A percentile compares a stretch with the other conserved stretches of the same genome.
These are phyloP conservation scores for Drosophila ercepeae DNA, from an alignment of 1,140 invertebrate genomes.

Conservation along the genomic window DNA sequence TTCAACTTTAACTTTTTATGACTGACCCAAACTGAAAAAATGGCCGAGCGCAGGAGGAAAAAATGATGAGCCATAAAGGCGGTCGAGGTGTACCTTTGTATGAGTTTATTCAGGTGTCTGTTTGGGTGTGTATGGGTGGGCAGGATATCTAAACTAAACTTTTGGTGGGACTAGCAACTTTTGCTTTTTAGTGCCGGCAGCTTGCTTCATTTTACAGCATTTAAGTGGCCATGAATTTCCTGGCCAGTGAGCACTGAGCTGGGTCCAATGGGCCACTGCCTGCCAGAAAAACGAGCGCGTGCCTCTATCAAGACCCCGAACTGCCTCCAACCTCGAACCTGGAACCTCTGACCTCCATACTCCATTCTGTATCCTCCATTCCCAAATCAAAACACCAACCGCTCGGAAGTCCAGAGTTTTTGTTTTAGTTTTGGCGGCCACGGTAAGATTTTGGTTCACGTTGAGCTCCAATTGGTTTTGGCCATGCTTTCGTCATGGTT, in stretches of 20 bases:
- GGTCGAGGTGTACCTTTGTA: slow-evolving; percentile 47
- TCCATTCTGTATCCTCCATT: no score
- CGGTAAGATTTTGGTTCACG: slow-evolving; percentile 56
- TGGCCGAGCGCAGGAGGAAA: slow-evolving; percentile 1
- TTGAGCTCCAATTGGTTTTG: slow-evolving; percentile 56
- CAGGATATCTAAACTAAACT: slow-evolving; percentile 58
- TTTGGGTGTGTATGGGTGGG: background rate
- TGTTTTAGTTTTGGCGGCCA: slow-evolving; percentile 25
- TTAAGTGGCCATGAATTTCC: slow-evolving; percentile 79
- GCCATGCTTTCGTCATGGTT: slow-evolving; percentile 19
- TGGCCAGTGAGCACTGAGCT: slow-evolving; percentile 42
- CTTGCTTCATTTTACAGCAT: slow-evolving; percentile 78
- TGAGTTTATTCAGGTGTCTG: slow-evolving; percentile 11
- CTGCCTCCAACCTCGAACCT: background rate
- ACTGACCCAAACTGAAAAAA: slow-evolving; percentile 45
- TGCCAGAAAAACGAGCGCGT: slow-evolving; percentile 59
- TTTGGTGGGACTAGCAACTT: slow-evolving; percentile 62
- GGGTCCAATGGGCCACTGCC: slow-evolving; percentile 35
- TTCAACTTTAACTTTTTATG: slow-evolving; percentile 69
- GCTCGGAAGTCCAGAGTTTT: background rate
- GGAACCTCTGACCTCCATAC: background rate
- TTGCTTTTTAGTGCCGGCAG: slow-evolving; percentile 72
- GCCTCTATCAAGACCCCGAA: slow-evolving; percentile 42
- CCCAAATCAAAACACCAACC: slow-evolving; percentile 22
- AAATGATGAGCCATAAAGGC: slow-evolving; percentile 68